A percentile compares a stretch with the other conserved stretches of the same genome.
Evolutionary conservation across 2,888 invertebrate genomes (phyloP).

Genomic region (Aphodius sticticus): DNA sequence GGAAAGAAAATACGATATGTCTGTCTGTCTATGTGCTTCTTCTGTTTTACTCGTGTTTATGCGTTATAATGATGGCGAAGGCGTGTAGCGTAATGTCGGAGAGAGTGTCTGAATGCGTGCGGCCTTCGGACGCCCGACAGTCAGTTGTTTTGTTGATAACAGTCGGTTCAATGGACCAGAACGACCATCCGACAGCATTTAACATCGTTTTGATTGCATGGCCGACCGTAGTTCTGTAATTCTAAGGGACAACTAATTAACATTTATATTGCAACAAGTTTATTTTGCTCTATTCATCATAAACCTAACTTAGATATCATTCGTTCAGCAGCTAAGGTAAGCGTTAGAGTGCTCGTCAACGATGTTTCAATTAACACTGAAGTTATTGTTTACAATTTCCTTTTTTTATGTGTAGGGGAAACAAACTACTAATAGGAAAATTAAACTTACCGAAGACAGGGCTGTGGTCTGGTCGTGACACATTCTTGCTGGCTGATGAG

Average conservation of each 20-base stretch:
- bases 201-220: neutral
- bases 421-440: too few relatives aligned
- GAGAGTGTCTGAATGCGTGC: neutral
- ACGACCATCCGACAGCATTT: neutral
- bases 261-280: too few relatives aligned
- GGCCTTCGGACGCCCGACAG: neutral
- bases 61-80: neutral
- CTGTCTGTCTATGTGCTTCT: neutral
- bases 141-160: neutral
- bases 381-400: too few relatives aligned
- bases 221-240: neutral
- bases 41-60: neutral
- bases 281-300: too few relatives aligned
- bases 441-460: slow-evolving; percentile 83
- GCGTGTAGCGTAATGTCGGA: neutral
- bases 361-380: too few relatives aligned
- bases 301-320: too few relatives aligned
- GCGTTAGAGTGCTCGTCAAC: too few relatives aligned
- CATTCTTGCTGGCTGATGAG: slow-evolving; percentile 75
- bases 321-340: too few relatives aligned
- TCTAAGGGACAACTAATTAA: neutral
- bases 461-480: slow-evolving; percentile 84
- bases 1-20: neutral
- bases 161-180: neutral
- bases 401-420: too few relatives aligned